A percentile compares a stretch with the other conserved stretches of the same genome.
These are phyloP conservation scores for Ochlodes sylvanus DNA, from an alignment of 2,888 invertebrate species.

Conservation along the genomic window DNA sequence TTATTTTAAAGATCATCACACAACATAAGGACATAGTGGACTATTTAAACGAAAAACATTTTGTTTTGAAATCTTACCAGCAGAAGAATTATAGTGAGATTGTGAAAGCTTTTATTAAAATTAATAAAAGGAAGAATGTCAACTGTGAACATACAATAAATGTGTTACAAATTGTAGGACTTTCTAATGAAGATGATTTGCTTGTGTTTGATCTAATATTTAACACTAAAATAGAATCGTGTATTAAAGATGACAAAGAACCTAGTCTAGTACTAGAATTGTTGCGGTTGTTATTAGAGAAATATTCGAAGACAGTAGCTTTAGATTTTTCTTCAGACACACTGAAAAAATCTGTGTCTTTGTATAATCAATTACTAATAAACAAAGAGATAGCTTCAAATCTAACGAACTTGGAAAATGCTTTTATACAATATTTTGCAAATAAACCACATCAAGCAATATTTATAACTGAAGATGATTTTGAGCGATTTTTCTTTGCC, in stretches of 20 bases:
- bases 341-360: conserved; percentile 64
- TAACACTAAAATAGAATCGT: conserved; percentile 57
- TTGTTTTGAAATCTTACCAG: conserved; percentile 77
- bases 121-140: conserved; percentile 66
- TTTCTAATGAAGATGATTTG: conserved; percentile 68
- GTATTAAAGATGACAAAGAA: conserved; percentile 76
- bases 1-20: conserved; percentile 63
- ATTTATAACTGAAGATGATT: conserved; percentile 79
- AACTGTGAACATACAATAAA: conserved; percentile 65
- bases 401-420: conserved; percentile 81
- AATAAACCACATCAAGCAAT: conserved; percentile 86
- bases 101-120: conserved; percentile 74
- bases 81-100: conserved; percentile 82
- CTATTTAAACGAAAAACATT: conserved; percentile 63
- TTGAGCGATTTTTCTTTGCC: conserved; percentile 79
- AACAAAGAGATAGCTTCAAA: conserved; percentile 70
- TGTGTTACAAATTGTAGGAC: conserved; percentile 73
- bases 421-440: conserved; percentile 84
- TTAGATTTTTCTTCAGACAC: conserved; percentile 63
- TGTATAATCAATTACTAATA: conserved; percentile 76
- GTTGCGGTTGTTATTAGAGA: conserved; percentile 72
- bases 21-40: conserved; percentile 61
- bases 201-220: conserved; percentile 74
- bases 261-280: conserved; percentile 81
- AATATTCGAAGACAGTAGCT: conserved; percentile 68